Evolutionary conservation across 2,888 invertebrate genomes (phyloP).

Genomic region (Pachydiplax longipennis): DNA sequence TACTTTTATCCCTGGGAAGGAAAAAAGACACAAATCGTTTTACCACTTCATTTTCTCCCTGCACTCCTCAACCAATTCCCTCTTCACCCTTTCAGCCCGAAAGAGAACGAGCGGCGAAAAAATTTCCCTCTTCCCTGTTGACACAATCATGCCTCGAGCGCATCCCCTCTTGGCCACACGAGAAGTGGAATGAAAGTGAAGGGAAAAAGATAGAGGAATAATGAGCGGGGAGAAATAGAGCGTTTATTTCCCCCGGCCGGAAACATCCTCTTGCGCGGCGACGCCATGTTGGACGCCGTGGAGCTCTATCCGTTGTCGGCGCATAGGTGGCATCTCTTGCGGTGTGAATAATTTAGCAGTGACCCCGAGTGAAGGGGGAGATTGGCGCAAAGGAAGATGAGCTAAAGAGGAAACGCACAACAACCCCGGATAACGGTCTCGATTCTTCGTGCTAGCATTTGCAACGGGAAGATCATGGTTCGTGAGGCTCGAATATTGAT

Average conservation of each 20-base stretch:
- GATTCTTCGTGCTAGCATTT: too few species aligned
- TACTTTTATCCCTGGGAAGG: not conserved
- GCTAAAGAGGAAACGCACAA: too few species aligned
- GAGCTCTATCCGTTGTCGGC: not conserved
- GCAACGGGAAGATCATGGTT: too few species aligned
- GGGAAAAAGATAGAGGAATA: not conserved
- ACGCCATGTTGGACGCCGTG: not conserved
- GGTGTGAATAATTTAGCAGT: conserved; percentile 34
- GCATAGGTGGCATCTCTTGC: not conserved
- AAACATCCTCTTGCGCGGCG: not conserved
- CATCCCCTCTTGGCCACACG: not conserved
- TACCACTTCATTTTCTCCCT: not conserved
- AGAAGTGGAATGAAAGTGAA: not conserved
- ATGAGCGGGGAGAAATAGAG: not conserved
- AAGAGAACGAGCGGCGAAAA: not conserved
- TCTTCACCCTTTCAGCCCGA: not conserved
- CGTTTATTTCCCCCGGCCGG: not conserved
- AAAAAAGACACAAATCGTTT: not conserved
- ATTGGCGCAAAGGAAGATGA: not conserved
- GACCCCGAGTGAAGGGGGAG: conserved; percentile 30
- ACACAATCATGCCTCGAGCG: not conserved
- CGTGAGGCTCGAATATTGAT: too few species aligned
- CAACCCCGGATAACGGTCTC: too few species aligned
- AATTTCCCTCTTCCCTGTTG: not conserved
- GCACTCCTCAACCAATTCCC: not conserved